Evolutionary conservation across 2,113 vertebrate species (phyloP).

Genomic region (Etheostoma cragini): DNA sequence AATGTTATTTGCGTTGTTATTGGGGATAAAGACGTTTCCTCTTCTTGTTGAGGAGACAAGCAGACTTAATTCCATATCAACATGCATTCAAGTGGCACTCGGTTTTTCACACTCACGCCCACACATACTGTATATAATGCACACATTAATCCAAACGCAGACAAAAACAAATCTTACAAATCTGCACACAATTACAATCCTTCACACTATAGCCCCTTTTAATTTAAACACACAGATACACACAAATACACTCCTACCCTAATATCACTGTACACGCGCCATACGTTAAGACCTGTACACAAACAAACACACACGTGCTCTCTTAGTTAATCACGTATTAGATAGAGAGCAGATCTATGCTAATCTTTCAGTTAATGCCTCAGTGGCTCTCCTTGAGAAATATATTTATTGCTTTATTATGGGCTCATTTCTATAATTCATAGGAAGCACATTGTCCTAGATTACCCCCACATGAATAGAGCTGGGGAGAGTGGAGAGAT

Average conservation of each 20-base stretch:
- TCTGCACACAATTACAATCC: not conserved
- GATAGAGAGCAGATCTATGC: constrained; percentile 65
- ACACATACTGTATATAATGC: not conserved
- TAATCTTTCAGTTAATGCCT: constrained; percentile 75
- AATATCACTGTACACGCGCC: constrained; percentile 1
- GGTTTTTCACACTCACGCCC: constrained; percentile 24
- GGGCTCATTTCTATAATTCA: constrained; percentile 74
- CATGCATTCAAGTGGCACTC: constrained; percentile 72
- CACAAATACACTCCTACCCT: not conserved
- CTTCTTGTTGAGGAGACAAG: constrained; percentile 40
- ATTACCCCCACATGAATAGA: constrained; percentile 74
- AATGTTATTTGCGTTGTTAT: constrained; percentile 69
- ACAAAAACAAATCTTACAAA: not conserved
- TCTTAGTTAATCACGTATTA: constrained; percentile 69
- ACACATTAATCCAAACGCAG: not conserved
- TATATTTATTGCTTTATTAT: constrained; percentile 78
- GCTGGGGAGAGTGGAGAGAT: constrained; percentile 38
- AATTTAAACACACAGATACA: constrained; percentile 3
- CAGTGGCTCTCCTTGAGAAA: constrained; percentile 71
- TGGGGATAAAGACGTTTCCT: constrained; percentile 50
- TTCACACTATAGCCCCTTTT: not conserved
- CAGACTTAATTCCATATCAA: constrained; percentile 74
- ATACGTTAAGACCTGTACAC: not conserved
- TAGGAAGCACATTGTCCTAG: constrained; percentile 46
- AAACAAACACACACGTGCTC: constrained; percentile 56